Base-by-base conservation (phyloP, 2,888 invertebrate species). In the Cistogaster globosa region DNA sequence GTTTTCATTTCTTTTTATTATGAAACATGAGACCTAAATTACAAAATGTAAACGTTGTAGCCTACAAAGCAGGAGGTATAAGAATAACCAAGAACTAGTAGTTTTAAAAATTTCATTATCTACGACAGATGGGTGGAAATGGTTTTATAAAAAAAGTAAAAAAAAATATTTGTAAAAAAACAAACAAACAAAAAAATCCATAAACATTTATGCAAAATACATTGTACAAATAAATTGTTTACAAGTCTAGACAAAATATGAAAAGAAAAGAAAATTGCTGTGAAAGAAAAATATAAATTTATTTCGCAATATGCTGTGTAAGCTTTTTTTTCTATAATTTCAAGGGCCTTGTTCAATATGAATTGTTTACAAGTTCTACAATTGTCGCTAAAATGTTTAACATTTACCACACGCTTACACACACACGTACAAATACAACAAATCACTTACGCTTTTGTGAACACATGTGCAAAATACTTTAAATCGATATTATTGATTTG, bases 401-500 rank as follows among this genome's bases (percentile, higher is more conserved):
- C 68, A 74, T 60, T 67, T 11, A 2, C 26, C 1, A 36, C 36
- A 6, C 9, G 14, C 36, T 18, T 5, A 20, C 36, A 36, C 12
- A 51, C 72, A 53, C 3, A 20, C 51, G 38, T 20, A 18, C 32
- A 53, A 5, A 32, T 5, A 53, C 45, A 20, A 32, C 57, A 57
- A 6, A 26, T 22, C 14, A 26, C 26, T 3, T 18, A 32, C 9
- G 16, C 9, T 20, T 11, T 16, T 32, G 26, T n/a, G n/a, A 11
- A 32, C n/a, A 51, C 65, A 42, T 16, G 58, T 65, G 60, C 75
- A 85, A 86, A 76, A n/a, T 82, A 79, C 32, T 51, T 36, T 77
- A 86, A 86, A 87, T 87, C 87, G 77, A 87, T 87, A 87, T 78
- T 87, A 87, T 87, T 67, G 87, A 87, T 87, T 86, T 82, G 85